Conservation (phyloP, 1,140 invertebrate genomes). For the Euwallacea fornicatus region DNA sequence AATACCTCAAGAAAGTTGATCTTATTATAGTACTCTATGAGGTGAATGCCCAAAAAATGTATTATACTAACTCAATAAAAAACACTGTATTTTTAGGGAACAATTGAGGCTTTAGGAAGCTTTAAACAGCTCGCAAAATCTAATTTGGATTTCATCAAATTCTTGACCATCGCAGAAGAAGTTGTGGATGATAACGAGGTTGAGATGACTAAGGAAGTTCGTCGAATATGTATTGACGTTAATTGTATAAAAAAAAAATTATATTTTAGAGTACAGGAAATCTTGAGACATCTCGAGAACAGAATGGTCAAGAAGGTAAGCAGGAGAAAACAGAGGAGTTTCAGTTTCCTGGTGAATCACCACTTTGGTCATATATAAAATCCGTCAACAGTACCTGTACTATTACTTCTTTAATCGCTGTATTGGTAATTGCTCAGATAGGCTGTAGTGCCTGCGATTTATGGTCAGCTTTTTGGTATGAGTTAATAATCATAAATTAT, state of each 20-base stretch:
- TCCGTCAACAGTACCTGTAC: slow-evolving; percentile 62
- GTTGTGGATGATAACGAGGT: slow-evolving; percentile 45
- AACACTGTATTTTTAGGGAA: slow-evolving; percentile 52
- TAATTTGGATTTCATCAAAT: slow-evolving; percentile 60
- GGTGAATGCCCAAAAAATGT: slow-evolving; percentile 52
- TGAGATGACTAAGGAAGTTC: slow-evolving; percentile 2
- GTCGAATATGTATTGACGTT: background rate
- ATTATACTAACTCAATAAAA: background rate
- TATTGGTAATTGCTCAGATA: slow-evolving; percentile 59
- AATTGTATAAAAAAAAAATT: background rate
- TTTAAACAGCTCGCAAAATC: slow-evolving; percentile 59
- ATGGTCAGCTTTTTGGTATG: slow-evolving; percentile 75
- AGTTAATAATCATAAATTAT: background rate
- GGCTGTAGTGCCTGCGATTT: slow-evolving; percentile 71
- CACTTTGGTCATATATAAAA: slow-evolving; percentile 61
- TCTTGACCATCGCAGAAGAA: slow-evolving; percentile 53
- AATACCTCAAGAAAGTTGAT: slow-evolving; percentile 74
- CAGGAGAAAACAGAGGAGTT: background rate
- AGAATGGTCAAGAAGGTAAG: slow-evolving; percentile 25
- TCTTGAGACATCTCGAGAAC: background rate
- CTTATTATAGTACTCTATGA: slow-evolving; percentile 79
- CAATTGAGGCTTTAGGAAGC: slow-evolving; percentile 60
- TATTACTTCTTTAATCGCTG: slow-evolving; percentile 58
- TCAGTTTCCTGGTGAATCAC: slow-evolving; percentile 1
- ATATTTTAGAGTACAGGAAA: background rate